These are phyloP conservation scores for Pollenia angustigena DNA, from an alignment of 2,888 invertebrate genomes.

Conservation along the genomic window DNA sequence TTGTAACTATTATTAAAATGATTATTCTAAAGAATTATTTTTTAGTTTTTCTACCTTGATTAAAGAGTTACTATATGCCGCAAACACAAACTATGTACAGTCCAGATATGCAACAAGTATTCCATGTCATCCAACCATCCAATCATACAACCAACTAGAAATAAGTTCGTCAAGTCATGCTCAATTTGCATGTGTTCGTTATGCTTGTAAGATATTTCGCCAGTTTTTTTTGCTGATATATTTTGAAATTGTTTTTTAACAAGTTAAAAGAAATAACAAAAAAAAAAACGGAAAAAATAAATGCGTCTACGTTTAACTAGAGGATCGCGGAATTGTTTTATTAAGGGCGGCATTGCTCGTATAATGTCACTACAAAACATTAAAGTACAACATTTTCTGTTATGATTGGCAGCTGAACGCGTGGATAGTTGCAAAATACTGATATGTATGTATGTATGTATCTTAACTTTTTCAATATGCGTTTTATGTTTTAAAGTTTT, in stretches of 20 bases:
- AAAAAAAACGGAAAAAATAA: conserved; percentile 2
- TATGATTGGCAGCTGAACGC: conserved; percentile 68
- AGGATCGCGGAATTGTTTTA: conserved; percentile 50
- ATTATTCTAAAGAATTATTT: conserved; percentile 64
- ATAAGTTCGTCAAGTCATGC: conserved; percentile 65
- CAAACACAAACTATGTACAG: conserved; percentile 4
- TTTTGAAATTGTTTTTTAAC: conserved; percentile 62
- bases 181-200: conserved; percentile 67
- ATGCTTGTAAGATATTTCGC: conserved; percentile 41
- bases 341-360: conserved; percentile 38
- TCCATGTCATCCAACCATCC: conserved; percentile 50
- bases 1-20: conserved; percentile 50
- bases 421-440: conserved; percentile 55
- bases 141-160: conserved; percentile 18
- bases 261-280: conserved; percentile 17
- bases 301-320: conserved; percentile 30
- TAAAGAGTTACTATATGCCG: conserved; percentile 37
- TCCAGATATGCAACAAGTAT: conserved; percentile 21
- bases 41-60: conserved; percentile 22
- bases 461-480: not conserved
- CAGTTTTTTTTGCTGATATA: not conserved
- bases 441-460: not conserved
- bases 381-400: conserved; percentile 53
- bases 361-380: conserved; percentile 63
- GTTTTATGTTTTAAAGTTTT: not conserved